Evolutionary conservation across 2,113 vertebrate genomes (phyloP), one percentile per base, ranked within the genome.

Genomic region (Cichladusa arquata): DNA sequence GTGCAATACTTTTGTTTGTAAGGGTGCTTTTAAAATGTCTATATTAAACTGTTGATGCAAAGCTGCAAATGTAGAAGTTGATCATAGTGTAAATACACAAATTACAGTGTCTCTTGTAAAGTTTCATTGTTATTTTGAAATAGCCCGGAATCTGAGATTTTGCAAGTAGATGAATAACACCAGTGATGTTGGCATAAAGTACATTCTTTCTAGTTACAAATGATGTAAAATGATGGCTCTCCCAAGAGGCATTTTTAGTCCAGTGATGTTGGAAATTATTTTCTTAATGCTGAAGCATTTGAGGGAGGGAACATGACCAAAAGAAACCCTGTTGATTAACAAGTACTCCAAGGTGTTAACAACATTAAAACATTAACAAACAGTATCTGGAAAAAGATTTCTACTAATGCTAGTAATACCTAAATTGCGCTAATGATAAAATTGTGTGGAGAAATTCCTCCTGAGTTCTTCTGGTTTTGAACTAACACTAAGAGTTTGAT

Each of bases 1-100:
- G 94, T 91, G 95, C 91, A 94, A 95, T 96, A 94, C 72, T 92
- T 93, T 93, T 89, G 34, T 96, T 95, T 94, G 91, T 92, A 91
- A 94, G 90, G 93, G 73, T 96, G 91, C 81, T 95, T 91, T 95
- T 62, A 66, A 87, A 77, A 74, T 84, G 66, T 10, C 45, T 84
- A 2, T 71, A 65, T 94, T 80, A 84, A 93, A 94, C 56, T 71
- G 22, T 19, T 67, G 72, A 83, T 3, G 25, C 48, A 65, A 86
- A 66, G 61, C 56, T 93, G 86, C 36, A 62, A 78, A 86, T 36
- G 14, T 61, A 64, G 34, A 66, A 87, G 19, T 60, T 93, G 51
- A 91, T 93, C 90, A 67, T 92, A 88, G 56, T 96, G 79, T 93
- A 90, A 94, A 92, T 95, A 95, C 11, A 40, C 34, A 62, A 80